phyloP scores from a whole-genome alignment of 2,113 vertebrate species.

The Varanus komodoensis region DNA sequence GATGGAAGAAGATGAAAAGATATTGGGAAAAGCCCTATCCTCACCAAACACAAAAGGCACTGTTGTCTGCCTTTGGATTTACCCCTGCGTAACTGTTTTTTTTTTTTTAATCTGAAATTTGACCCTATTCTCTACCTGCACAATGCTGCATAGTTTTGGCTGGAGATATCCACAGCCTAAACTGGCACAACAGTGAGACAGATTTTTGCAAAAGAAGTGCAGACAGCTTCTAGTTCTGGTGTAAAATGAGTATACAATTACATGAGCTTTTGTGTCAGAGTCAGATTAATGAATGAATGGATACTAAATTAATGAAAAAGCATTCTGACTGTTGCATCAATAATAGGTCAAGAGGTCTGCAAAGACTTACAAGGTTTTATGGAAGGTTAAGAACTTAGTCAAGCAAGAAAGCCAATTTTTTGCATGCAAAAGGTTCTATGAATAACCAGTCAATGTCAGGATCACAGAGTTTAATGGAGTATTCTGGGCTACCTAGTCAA shows the following conservation, averaged over 20 bases:
- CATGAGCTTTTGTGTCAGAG: neutral
- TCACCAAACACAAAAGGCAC: neutral
- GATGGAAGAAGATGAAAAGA: neutral
- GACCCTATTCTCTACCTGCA: no score
- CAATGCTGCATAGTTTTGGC: neutral
- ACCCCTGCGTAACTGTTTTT: neutral
- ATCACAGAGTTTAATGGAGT: neutral
- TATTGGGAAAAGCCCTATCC: constrained; percentile 26
- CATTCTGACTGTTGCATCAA: neutral
- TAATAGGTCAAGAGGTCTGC: neutral
- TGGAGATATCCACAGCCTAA: neutral
- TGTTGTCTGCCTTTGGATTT: neutral
- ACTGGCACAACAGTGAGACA: neutral
- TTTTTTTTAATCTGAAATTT: no score
- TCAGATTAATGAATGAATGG: neutral
- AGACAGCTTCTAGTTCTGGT: neutral
- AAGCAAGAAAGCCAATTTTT: neutral
- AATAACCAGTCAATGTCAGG: neutral
- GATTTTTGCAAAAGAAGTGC: neutral
- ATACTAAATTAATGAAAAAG: neutral
- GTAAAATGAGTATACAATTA: neutral
- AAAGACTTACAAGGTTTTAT: neutral
- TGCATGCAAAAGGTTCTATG: neutral
- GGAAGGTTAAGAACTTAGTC: no score
- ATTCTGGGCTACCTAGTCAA: no score